Evolutionary conservation across 2,888 invertebrate species (phyloP).

Genomic region (Rotaria sp.): DNA sequence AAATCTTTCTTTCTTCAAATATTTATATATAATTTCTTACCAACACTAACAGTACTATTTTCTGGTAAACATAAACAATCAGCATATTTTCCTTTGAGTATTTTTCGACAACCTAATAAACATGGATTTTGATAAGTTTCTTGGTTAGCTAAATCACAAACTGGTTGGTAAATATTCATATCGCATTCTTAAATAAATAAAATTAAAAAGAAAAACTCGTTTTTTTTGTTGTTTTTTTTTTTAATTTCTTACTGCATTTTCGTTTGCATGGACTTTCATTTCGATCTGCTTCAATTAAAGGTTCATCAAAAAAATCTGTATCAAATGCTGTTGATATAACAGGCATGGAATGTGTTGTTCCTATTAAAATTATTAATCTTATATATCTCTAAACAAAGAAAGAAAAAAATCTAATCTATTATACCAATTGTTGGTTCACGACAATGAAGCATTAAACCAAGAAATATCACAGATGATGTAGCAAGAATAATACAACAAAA

Average conservation of each 20-base stretch:
- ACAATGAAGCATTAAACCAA: slow-evolving; percentile 19
- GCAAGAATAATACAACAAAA: slow-evolving; percentile 21
- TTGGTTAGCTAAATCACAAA: background rate
- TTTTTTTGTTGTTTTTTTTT: no score
- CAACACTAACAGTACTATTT: slow-evolving; percentile 1
- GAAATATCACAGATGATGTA: background rate
- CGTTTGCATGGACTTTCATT: slow-evolving; percentile 3
- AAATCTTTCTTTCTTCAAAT: no score
- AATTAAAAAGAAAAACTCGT: no score
- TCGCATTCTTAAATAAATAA: background rate
- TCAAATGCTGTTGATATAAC: slow-evolving; percentile 1
- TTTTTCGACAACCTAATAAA: slow-evolving; percentile 35
- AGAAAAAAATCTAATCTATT: background rate
- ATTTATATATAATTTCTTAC: background rate
- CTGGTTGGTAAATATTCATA: slow-evolving; percentile 28
- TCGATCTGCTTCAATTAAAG: background rate
- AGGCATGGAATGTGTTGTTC: slow-evolving; percentile 17
- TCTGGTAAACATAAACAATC: slow-evolving; percentile 16
- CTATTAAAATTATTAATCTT: background rate
- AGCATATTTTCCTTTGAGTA: slow-evolving; percentile 25
- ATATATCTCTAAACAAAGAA: background rate
- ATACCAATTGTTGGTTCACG: slow-evolving; percentile 15
- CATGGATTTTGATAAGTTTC: slow-evolving; percentile 35
- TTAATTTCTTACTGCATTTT: background rate
- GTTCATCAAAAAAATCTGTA: background rate